Base-by-base conservation (phyloP, 2,113 vertebrate genomes). In the Vanacampus margaritifer region DNA sequence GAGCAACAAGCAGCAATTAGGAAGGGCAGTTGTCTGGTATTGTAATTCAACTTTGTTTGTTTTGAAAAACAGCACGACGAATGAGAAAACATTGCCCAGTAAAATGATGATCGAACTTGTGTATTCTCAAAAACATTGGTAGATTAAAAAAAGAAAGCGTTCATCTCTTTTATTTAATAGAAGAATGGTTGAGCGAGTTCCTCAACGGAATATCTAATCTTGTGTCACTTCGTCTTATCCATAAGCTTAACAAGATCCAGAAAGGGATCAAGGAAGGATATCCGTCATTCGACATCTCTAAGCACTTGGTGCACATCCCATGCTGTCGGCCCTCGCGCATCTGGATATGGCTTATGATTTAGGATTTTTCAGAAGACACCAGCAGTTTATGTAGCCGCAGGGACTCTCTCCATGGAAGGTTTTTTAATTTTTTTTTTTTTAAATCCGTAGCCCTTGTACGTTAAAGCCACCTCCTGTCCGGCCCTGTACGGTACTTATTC, bases 191-290 rank as follows among this genome's bases (percentile, higher is more conserved):
- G 46, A 66, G 67, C 41, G 72, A 80, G 43, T 71, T 75, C 60
- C 74, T 67, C 57, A 61, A 73, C 67, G 71, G 57, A 83, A 78
- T 79, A 68, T 78, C 61, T 64, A 72, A 69, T 86, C 48, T 80
- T 76, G 37, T 64, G 64, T 80, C 68, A 62, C 46, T 74, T 63
- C 23, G 11, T 64, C 66, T 81, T 74, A 86, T 80, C 75, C 78
- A 63, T 73, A 35, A 78, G 79, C 79, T 76, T 76, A 82, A 72
- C 64, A 57, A 76, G 73, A 83, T 77, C 71, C 79, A 76, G 79
- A 79, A 82, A 35, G 61, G 76, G 79, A 81, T 74, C 72, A 85
- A 73, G 79, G 60, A 74, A 72, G 66, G 69, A 82, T 70, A 74
- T 75, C 41, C 75, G 63, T 79, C 69, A 64, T 69, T 81, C 78